A percentile compares a stretch with the other conserved stretches of the same genome.
phyloP scores from a whole-genome alignment of 2,888 invertebrate species.

The Tortricodes alternella region DNA sequence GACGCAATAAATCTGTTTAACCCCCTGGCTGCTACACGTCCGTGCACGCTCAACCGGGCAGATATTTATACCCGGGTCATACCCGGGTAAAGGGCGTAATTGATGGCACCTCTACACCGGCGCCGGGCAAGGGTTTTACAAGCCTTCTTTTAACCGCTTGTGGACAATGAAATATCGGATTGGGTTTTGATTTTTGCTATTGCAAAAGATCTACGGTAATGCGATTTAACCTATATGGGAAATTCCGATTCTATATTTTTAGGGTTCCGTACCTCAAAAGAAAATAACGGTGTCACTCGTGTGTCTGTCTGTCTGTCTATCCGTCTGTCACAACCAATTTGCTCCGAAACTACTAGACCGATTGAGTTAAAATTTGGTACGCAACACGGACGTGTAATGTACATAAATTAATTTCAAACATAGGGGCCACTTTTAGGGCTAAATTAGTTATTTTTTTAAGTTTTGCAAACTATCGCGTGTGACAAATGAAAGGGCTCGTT shows the following conservation, averaged over 20 bases:
- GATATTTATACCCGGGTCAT: slow-evolving; percentile 1
- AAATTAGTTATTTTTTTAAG: no score
- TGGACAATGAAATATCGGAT: background rate
- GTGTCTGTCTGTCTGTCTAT: background rate
- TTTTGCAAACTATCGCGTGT: no score
- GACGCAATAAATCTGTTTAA: background rate
- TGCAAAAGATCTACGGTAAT: no score
- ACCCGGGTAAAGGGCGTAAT: background rate
- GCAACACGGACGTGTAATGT: no score
- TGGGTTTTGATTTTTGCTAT: background rate
- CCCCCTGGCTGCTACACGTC: background rate
- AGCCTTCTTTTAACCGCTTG: slow-evolving; percentile 1
- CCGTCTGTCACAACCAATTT: no score
- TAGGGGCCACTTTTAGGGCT: no score
- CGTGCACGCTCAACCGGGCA: background rate
- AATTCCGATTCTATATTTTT: background rate
- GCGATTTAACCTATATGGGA: no score
- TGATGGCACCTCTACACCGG: slow-evolving; percentile 4
- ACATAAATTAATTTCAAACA: no score
- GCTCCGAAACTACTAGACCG: no score
- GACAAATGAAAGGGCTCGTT: no score
- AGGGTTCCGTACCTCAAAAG: background rate
- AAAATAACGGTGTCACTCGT: background rate
- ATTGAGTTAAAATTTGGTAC: no score
- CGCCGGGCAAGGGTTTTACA: background rate